These are phyloP conservation scores for Neostethus bicornis DNA, from an alignment of 2,797 vertebrate species.

Conservation along the genomic window DNA sequence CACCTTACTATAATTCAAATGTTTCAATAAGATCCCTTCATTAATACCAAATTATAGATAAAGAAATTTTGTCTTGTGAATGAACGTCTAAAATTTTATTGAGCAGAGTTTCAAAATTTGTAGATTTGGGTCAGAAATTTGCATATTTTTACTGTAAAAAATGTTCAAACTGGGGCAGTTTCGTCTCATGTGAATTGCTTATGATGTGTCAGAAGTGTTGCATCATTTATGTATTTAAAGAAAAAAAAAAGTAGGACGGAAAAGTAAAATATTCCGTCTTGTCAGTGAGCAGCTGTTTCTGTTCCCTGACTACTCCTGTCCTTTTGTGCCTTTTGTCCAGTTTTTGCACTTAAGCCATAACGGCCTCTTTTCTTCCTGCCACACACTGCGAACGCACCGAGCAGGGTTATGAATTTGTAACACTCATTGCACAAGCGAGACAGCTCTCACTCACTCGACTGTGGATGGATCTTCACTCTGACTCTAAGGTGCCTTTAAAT, in stretches of 20 bases:
- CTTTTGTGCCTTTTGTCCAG: conserved; percentile 49
- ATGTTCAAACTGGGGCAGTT: conserved; percentile 20
- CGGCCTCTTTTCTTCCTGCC: conserved; percentile 20
- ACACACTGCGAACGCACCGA: conserved; percentile 41
- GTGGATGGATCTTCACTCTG: conserved; percentile 48
- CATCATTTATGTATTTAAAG: background rate
- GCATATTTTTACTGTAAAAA: conserved; percentile 30
- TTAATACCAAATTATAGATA: conserved; percentile 11
- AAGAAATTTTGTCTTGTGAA: conserved; percentile 9
- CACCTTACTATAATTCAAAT: background rate
- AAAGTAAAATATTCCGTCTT: conserved; percentile 34
- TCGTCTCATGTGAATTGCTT: conserved; percentile 17
- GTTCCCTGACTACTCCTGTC: conserved; percentile 34
- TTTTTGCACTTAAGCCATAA: conserved; percentile 34
- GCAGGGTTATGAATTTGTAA: conserved; percentile 41
- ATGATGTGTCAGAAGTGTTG: conserved; percentile 21
- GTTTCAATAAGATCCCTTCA: background rate
- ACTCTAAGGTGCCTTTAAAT: conserved; percentile 59
- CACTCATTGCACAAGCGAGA: conserved; percentile 42
- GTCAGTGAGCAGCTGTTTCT: conserved; percentile 29
- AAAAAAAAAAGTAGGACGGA: conserved; percentile 1
- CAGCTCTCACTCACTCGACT: conserved; percentile 49
- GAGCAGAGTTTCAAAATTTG: conserved; percentile 33
- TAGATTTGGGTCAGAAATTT: conserved; percentile 27
- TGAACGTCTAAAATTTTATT: conserved; percentile 19